A percentile compares a stretch with the other conserved stretches of the same genome.
Conservation (phyloP, 2,888 invertebrate species). For the Unio pictorum region DNA sequence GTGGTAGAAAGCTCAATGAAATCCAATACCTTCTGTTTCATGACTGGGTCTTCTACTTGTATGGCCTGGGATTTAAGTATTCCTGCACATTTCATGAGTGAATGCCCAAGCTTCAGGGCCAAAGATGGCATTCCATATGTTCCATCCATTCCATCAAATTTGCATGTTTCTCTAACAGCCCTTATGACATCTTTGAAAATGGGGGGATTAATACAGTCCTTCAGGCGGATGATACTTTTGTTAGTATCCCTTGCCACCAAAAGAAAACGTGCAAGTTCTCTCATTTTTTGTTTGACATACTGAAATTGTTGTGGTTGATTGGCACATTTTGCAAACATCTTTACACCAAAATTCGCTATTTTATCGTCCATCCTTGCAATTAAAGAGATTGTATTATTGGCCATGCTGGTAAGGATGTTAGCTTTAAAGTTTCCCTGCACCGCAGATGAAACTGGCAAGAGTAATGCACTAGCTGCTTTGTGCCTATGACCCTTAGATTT, state of each 20-base stretch:
- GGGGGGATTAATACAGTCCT: constrained; percentile 8
- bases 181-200: constrained; percentile 1
- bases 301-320: constrained; percentile 9
- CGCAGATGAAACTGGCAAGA: too few species aligned
- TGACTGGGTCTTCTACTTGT: background rate
- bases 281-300: constrained; percentile 13
- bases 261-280: constrained; percentile 13
- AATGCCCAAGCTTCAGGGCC: constrained; percentile 10
- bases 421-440: too few species aligned
- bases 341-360: constrained; percentile 8
- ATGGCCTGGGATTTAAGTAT: constrained; percentile 1
- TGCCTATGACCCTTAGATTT: too few species aligned
- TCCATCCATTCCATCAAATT: too few species aligned
- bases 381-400: too few species aligned
- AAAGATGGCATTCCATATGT: constrained; percentile 8
- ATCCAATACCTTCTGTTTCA: background rate
- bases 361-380: too few species aligned
- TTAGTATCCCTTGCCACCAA: constrained; percentile 2
- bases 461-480: too few species aligned
- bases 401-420: too few species aligned
- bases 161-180: constrained; percentile 6
- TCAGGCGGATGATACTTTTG: background rate
- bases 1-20: constrained; percentile 8
- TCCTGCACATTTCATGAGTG: constrained; percentile 8
- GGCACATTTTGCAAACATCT: constrained; percentile 8